phyloP scores from a whole-genome alignment of 92 coral and sea anemone species.

The Epizoanthus fatuus region DNA sequence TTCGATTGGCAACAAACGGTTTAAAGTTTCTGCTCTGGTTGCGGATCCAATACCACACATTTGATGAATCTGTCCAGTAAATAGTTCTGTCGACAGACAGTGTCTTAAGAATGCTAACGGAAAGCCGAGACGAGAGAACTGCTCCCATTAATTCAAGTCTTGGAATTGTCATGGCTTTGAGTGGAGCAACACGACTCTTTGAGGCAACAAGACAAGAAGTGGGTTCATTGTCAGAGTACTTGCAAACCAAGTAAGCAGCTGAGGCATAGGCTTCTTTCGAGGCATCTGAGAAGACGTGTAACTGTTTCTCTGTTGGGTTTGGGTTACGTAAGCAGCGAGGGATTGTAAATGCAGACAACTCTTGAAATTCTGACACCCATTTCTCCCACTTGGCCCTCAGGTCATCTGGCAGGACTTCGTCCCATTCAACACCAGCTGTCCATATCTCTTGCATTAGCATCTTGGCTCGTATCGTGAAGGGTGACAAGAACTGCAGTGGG shows the following conservation, averaged over 20 bases:
- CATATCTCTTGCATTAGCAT: constrained; percentile 53
- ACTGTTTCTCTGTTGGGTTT: neutral
- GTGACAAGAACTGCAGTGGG: constrained; percentile 64
- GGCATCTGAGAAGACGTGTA: constrained; percentile 24
- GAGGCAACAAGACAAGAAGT: constrained; percentile 34
- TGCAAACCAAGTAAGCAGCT: constrained; percentile 38
- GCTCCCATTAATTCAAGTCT: neutral
- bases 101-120: too few relatives aligned
- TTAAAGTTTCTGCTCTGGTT: constrained; percentile 60
- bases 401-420: too few relatives aligned
- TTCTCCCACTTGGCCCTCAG: too few relatives aligned
- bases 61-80: constrained; percentile 58
- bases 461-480: constrained; percentile 57
- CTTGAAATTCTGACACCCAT: too few relatives aligned
- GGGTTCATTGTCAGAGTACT: neutral
- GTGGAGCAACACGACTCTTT: constrained; percentile 32
- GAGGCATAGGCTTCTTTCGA: constrained; percentile 45
- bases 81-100: too few relatives aligned
- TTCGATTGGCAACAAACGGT: constrained; percentile 10
- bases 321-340: neutral
- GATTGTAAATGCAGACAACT: too few relatives aligned
- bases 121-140: too few relatives aligned
- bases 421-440: too few relatives aligned
- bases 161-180: constrained; percentile 32
- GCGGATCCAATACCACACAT: constrained; percentile 25